Evolutionary conservation across 1,140 invertebrate genomes (phyloP).

Genomic region (Ephestia elutella): DNA sequence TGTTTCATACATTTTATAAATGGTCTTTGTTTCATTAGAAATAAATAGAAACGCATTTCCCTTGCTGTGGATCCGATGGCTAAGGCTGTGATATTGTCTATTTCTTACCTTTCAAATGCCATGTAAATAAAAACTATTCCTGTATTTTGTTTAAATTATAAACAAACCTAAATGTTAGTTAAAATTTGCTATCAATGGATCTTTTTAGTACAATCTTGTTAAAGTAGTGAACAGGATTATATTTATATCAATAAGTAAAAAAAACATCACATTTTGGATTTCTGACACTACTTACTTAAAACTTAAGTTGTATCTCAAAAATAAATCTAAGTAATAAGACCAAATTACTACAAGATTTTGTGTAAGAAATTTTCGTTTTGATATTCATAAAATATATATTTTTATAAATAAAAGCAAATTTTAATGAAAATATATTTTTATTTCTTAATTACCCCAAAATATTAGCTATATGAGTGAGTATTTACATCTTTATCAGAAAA

Average conservation of each 20-base stretch:
- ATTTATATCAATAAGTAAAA: neutral
- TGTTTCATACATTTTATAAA: too few relatives aligned
- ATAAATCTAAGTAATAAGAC: neutral
- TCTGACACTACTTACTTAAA: neutral
- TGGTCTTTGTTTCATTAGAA: neutral
- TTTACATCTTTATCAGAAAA: too few relatives aligned
- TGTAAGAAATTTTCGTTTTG: too few relatives aligned
- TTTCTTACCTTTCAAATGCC: neutral
- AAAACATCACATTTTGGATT: conserved; percentile 1
- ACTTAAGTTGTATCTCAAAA: neutral
- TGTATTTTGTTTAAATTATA: too few relatives aligned
- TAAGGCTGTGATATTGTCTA: neutral
- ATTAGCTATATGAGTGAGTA: too few relatives aligned
- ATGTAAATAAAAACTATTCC: neutral
- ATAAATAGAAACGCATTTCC: neutral
- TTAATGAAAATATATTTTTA: too few relatives aligned
- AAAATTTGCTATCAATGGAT: too few relatives aligned
- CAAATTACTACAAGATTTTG: neutral
- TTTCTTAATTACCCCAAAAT: too few relatives aligned
- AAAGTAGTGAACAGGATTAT: neutral
- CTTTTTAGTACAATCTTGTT: neutral
- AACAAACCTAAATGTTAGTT: too few relatives aligned
- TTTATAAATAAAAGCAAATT: too few relatives aligned
- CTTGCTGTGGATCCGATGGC: neutral
- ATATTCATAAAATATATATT: too few relatives aligned